Conservation (phyloP, 2,888 invertebrate genomes). For the Chymomyza procnemis region DNA sequence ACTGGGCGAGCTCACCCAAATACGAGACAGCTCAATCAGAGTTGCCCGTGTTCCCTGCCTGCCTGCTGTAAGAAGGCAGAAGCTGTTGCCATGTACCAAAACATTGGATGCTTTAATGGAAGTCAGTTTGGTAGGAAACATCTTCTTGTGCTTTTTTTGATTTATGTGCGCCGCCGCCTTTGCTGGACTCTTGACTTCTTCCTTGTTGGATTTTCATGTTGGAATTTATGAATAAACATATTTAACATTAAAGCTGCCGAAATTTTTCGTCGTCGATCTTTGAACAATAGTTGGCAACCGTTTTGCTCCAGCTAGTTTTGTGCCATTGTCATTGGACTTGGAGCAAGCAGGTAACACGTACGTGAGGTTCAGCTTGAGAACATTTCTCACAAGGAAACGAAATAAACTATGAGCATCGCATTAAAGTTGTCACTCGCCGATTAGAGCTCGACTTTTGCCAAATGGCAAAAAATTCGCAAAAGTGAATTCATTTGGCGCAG, state of each 20-base stretch:
- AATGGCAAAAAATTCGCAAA: constrained; percentile 31
- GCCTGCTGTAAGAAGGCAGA: neutral
- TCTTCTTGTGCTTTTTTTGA: constrained; percentile 56
- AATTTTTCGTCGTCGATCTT: constrained; percentile 44
- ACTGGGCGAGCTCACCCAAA: constrained; percentile 65
- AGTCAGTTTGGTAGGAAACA: neutral
- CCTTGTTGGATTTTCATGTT: constrained; percentile 67
- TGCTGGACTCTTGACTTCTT: constrained; percentile 42
- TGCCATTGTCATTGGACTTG: constrained; percentile 57
- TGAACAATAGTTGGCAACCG: constrained; percentile 18
- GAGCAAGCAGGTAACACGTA: constrained; percentile 17
- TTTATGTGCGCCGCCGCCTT: constrained; percentile 47
- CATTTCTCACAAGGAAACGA: constrained; percentile 43
- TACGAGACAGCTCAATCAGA: constrained; percentile 71
- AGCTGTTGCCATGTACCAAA: too few relatives aligned
- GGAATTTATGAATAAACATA: constrained; percentile 65
- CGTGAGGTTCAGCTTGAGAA: constrained; percentile 58
- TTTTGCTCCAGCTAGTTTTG: neutral
- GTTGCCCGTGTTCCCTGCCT: constrained; percentile 52
- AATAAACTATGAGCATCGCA: constrained; percentile 31
- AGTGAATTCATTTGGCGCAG: constrained; percentile 45
- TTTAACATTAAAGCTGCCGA: constrained; percentile 61
- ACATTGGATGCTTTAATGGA: neutral
- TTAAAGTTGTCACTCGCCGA: constrained; percentile 46
- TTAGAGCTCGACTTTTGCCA: constrained; percentile 8